Base-by-base conservation (phyloP, 2,797 vertebrate genomes). In the Vireo griseus region DNA sequence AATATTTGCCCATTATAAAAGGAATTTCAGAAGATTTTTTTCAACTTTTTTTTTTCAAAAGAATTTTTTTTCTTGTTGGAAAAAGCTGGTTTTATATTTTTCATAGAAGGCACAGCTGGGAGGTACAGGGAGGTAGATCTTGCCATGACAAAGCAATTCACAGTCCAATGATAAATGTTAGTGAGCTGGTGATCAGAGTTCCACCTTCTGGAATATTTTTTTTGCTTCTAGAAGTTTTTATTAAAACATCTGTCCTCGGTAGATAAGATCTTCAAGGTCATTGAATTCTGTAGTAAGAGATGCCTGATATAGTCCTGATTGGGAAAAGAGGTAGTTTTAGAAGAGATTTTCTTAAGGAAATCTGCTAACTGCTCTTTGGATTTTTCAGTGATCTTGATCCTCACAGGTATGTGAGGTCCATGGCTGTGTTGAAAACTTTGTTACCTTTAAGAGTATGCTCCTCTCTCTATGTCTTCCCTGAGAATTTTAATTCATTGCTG, bases 81-180 rank as follows among this genome's bases (percentile, higher is more conserved):
- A 68, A 45, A 2, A 15, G 5, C 3, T 85, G 7, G 2, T 44
- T 9, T 61, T 31, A 88, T 13, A 15, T 85, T 85, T 78, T 29
- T 75, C 2, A 1, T 37, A 18, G 25, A 16, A 74, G 4, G 3
- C 40, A 24, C 11, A 51, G 2, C 33, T 81, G 20, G 12, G 16
- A 26, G 11, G 6, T 8, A 14, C 28, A 31, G 33, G 8, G 12
- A 92, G 15, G 13, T 74, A 84, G 37, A 37, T 21, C 19, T 78
- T 75, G 17, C 25, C 12, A 14, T 61, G 29, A 44, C 17, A 78
- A 67, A 84, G 2, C 8, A 52, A 33, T 62, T 72, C 13, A 45
- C 0, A 0, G 2, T 59, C 4, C 9, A 40, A 2, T 24, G 11
- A 19, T 33, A 71, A 63, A 33, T 16, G 13, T 35, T 35, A 37